These are phyloP conservation scores for Crocidura indochinensis DNA, from an alignment of 2,797 vertebrate species.

Conservation along the genomic window DNA sequence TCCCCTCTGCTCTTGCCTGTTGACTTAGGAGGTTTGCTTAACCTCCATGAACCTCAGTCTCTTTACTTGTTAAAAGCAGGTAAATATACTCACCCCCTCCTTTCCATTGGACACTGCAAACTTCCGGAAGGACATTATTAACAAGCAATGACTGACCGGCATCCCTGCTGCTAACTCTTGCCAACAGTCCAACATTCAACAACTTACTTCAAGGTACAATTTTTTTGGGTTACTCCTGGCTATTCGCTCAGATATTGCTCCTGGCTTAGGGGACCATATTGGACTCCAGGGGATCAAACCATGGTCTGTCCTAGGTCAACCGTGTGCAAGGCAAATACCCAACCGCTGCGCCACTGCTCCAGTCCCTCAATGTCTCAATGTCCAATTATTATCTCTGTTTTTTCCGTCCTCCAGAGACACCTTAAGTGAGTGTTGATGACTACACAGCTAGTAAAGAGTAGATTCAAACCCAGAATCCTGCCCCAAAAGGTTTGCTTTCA, in stretches of 20 bases:
- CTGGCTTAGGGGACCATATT: too few species aligned
- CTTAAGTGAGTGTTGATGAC: neutral
- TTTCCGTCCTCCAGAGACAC: neutral
- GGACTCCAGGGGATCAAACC: too few species aligned
- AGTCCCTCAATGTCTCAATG: neutral
- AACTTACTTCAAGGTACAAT: too few species aligned
- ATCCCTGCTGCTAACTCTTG: neutral
- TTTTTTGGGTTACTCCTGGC: too few species aligned
- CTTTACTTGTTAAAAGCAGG: slow-evolving; percentile 27
- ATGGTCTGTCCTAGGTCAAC: too few species aligned
- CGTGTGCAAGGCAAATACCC: too few species aligned
- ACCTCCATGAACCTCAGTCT: slow-evolving; percentile 60
- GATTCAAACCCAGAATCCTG: slow-evolving; percentile 35
- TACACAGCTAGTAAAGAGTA: too few species aligned
- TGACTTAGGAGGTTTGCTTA: slow-evolving; percentile 56
- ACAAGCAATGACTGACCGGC: neutral
- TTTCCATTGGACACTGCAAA: neutral
- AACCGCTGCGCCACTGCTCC: too few species aligned
- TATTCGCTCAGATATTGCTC: too few species aligned
- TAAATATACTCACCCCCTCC: neutral
- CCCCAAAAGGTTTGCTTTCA: neutral
- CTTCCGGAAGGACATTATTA: neutral
- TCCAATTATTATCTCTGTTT: neutral
- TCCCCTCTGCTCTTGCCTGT: neutral
- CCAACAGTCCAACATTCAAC: neutral